Evolutionary conservation across 2,888 invertebrate genomes (phyloP), one percentile per base, ranked within the genome.

Genomic region (Ichneumon xanthorius): DNA sequence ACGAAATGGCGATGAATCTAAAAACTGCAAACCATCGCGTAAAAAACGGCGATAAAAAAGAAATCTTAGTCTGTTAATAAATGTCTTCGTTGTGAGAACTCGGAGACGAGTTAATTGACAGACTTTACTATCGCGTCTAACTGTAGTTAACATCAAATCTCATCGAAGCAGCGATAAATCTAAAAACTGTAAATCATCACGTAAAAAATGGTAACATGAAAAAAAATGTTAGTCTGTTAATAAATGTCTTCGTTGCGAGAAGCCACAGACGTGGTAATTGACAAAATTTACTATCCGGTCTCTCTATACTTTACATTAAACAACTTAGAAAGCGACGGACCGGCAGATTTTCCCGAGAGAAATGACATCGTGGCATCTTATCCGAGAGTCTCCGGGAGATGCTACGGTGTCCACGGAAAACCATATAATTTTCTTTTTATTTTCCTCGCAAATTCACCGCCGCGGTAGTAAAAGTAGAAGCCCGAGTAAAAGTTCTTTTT

Each of bases 1-100:
- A 6, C 40, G 40, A 40, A 40, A 40, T 0, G 5, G 11, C 40
- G 40, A 11, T 11, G 0, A 40, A 40, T 40, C 40, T 40, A 40
- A 3, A 40, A 40, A 40, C 11, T 40, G 40, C 40, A 11, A 40
- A 40, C 0, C 40, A 11, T 5, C 40, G 1, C 9, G 40, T 40
- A 11, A 40, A 11, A 48, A 48, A 48, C 14, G 3, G 4, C 4
- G 4, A 16, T 1, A 48, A 16, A 16, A 48, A 48, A 45, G n/a
- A 45, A 14, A 45, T 45, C 4, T 16, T 45, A 16, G 16, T 16
- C 45, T 45, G 4, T 16, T 4, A 45, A 45, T 45, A 45, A 45
- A 45, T 45, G 75, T 75, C 63, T 11, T 19, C 63, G 48, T 9
- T 19, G 63, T 19, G 22, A 75, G 61, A 37, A 75, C 30, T 40